Evolutionary conservation across 2,113 vertebrate genomes (phyloP).

Genomic region (Smithornis capensis): DNA sequence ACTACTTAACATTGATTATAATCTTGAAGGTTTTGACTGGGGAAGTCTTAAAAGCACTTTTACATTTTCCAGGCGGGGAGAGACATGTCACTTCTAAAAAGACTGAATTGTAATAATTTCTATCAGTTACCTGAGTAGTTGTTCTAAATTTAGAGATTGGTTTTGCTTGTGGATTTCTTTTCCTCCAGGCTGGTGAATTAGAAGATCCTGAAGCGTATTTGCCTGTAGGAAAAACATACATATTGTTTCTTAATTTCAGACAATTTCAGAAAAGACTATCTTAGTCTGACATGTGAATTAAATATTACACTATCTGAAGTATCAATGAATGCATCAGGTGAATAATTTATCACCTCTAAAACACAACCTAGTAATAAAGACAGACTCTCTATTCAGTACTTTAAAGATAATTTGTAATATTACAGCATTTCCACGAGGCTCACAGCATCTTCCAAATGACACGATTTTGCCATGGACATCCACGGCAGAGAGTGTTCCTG

Average conservation of each 20-base stretch:
- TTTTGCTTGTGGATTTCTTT: slow-evolving; percentile 69
- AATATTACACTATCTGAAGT: not conserved
- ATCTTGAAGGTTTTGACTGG: not conserved
- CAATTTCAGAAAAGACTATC: not conserved
- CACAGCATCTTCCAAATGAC: not conserved
- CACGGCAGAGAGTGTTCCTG: not conserved
- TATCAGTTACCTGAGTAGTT: slow-evolving; percentile 62
- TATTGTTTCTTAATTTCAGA: not conserved
- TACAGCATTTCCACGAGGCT: not conserved
- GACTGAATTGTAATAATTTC: not conserved
- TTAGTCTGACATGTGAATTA: not conserved
- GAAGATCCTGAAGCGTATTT: slow-evolving; percentile 55
- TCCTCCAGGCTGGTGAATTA: slow-evolving; percentile 60
- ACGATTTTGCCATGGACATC: not conserved
- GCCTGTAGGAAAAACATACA: slow-evolving; percentile 24
- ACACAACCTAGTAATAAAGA: not conserved
- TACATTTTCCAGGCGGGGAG: not conserved
- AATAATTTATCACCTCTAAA: not conserved
- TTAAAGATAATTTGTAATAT: not conserved
- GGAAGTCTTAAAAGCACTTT: not conserved
- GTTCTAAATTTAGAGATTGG: slow-evolving; percentile 60
- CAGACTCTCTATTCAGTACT: not conserved
- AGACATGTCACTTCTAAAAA: not conserved
- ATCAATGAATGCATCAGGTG: not conserved
- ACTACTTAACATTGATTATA: not conserved